These are phyloP conservation scores for Scaeva pyrastri DNA, from an alignment of 2,888 invertebrate species.

Conservation along the genomic window DNA sequence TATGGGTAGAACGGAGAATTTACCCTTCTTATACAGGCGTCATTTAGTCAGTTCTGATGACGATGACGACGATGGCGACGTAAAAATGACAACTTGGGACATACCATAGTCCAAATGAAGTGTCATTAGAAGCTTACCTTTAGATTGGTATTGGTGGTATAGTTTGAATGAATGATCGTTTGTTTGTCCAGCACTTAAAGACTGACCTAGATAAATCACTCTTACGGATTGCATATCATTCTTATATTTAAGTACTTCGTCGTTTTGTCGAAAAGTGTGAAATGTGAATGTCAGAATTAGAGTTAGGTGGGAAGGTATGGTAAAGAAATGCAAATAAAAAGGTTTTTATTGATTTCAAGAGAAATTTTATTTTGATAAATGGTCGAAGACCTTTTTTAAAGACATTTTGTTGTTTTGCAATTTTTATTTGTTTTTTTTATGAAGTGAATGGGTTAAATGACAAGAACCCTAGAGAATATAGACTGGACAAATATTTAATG, in stretches of 20 bases:
- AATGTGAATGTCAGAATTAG: slow-evolving; percentile 1
- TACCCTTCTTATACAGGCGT: slow-evolving; percentile 13
- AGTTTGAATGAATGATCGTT: slow-evolving; percentile 57
- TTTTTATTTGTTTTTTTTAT: no score
- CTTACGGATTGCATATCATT: slow-evolving; percentile 48
- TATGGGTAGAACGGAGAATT: neutral
- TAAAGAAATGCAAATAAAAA: no score
- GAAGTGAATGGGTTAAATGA: no score
- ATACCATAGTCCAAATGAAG: slow-evolving; percentile 19
- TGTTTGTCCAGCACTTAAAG: slow-evolving; percentile 66
- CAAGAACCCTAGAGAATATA: no score
- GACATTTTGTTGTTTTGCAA: no score
- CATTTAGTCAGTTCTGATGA: slow-evolving; percentile 5
- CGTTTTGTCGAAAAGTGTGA: slow-evolving; percentile 8
- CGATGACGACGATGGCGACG: neutral
- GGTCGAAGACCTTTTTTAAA: no score
- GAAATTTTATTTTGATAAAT: no score
- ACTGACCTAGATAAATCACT: slow-evolving; percentile 71
- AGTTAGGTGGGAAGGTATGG: neutral
- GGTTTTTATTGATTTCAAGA: no score
- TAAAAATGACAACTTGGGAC: no score
- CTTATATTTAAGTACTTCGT: neutral
- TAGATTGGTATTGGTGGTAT: slow-evolving; percentile 6
- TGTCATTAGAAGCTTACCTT: slow-evolving; percentile 39
- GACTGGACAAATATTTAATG: no score